Evolutionary conservation across 1,140 invertebrate species (phyloP).

Genomic region (Chymomyza costata): DNA sequence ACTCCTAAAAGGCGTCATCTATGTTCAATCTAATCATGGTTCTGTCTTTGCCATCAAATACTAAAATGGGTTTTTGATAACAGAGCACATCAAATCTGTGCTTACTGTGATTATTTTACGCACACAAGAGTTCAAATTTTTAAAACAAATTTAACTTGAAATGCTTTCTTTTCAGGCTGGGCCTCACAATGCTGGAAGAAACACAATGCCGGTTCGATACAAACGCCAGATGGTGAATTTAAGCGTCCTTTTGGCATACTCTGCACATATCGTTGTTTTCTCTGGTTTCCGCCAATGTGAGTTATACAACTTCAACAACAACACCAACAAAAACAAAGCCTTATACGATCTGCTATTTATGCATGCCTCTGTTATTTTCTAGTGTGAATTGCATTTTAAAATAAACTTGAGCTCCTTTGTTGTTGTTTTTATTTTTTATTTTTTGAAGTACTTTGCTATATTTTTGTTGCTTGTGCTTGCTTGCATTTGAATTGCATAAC

Average conservation of each 20-base stretch:
- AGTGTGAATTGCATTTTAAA: conserved; percentile 68
- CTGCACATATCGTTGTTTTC: conserved; percentile 72
- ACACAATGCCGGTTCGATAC: conserved; percentile 69
- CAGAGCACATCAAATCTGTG: too few species aligned
- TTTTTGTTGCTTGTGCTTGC: conserved; percentile 18
- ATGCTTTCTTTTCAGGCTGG: conserved; percentile 44
- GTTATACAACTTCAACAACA: conserved; percentile 49
- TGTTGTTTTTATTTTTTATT: too few species aligned
- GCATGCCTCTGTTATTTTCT: conserved; percentile 49
- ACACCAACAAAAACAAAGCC: background rate
- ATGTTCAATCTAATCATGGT: too few species aligned
- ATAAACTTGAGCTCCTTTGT: conserved; percentile 32
- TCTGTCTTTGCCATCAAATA: too few species aligned
- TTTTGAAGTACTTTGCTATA: too few species aligned
- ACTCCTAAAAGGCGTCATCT: too few species aligned
- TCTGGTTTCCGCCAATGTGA: conserved; percentile 74
- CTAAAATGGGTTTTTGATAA: too few species aligned
- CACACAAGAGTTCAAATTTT: too few species aligned
- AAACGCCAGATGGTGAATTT: conserved; percentile 71
- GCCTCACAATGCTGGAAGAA: conserved; percentile 71
- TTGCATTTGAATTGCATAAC: conserved; percentile 58
- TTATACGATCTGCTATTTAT: conserved; percentile 54
- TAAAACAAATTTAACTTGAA: too few species aligned
- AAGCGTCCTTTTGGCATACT: conserved; percentile 72
- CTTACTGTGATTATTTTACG: too few species aligned